Conservation (phyloP, 1,140 invertebrate species). For the Drosophila lowei region DNA sequence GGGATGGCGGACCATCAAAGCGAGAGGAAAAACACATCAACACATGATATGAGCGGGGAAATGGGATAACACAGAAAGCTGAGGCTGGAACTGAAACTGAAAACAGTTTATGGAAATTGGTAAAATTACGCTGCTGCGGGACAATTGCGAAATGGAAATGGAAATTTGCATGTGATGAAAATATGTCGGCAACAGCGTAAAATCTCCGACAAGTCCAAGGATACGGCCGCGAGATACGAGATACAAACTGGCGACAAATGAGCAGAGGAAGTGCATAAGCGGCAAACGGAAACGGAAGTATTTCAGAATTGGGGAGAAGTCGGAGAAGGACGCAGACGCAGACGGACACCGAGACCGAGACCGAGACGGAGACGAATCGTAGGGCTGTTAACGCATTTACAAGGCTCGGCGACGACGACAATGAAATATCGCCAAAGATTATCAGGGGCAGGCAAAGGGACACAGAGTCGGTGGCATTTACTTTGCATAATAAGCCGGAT, state of each 20-base stretch:
- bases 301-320: slow-evolving; percentile 38
- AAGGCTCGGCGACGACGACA: slow-evolving; percentile 68
- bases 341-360: background rate
- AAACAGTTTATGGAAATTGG: no score
- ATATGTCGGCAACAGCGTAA: slow-evolving; percentile 38
- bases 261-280: slow-evolving; percentile 62
- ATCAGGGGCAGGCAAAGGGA: slow-evolving; percentile 35
- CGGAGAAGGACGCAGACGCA: background rate
- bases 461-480: slow-evolving; percentile 49
- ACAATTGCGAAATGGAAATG: slow-evolving; percentile 51
- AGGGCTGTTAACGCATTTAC: slow-evolving; percentile 76
- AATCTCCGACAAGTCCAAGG: slow-evolving; percentile 25
- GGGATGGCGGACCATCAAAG: slow-evolving; percentile 23
- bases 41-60: slow-evolving; percentile 31
- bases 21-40: slow-evolving; percentile 24
- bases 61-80: background rate
- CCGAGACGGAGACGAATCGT: slow-evolving; percentile 28
- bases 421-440: slow-evolving; percentile 77
- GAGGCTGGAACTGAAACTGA: slow-evolving; percentile 25
- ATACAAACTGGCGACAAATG: slow-evolving; percentile 69
- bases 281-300: slow-evolving; percentile 70
- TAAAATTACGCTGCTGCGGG: slow-evolving; percentile 36
- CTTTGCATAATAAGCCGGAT: slow-evolving; percentile 79
- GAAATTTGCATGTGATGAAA: slow-evolving; percentile 37
- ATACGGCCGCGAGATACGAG: slow-evolving; percentile 38